Conservation (phyloP, 2,113 vertebrate species). For the Tupaia tana region DNA sequence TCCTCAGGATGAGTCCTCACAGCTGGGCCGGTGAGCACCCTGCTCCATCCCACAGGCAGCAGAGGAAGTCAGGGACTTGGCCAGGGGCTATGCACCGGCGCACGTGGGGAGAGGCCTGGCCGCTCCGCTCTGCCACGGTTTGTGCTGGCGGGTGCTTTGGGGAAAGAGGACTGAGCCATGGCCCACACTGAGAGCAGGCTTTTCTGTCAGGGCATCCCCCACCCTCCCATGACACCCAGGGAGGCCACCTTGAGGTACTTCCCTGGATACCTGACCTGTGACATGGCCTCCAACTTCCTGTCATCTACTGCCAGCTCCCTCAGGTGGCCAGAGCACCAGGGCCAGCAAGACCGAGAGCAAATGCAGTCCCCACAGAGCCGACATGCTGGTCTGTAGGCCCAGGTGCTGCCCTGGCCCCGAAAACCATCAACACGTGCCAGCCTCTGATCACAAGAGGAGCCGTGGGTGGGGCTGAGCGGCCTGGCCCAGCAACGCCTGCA, state of each 20-base stretch:
- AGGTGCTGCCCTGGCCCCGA: neutral
- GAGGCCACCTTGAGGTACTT: neutral
- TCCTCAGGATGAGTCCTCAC: slow-evolving; percentile 76
- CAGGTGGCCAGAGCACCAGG: neutral
- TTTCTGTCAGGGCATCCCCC: neutral
- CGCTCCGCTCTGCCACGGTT: neutral
- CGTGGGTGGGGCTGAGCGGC: accelerated
- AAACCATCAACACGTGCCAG: no score
- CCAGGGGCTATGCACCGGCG: slow-evolving; percentile 30
- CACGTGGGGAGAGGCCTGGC: slow-evolving; percentile 59
- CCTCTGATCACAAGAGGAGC: neutral
- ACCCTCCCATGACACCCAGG: neutral
- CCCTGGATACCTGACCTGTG: slow-evolving; percentile 6
- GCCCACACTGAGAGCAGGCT: neutral
- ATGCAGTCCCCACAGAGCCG: neutral
- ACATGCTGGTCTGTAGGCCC: neutral
- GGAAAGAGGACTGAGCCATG: neutral
- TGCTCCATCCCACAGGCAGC: slow-evolving; percentile 57
- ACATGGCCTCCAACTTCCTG: slow-evolving; percentile 21
- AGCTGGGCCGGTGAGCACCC: slow-evolving; percentile 82
- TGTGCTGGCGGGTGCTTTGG: neutral
- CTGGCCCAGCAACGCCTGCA: neutral
- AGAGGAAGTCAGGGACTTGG: slow-evolving; percentile 75
- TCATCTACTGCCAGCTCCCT: slow-evolving; percentile 10
- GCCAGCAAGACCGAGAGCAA: neutral